These are phyloP conservation scores for Psilopogon haemacephalus DNA, from an alignment of 2,113 vertebrate species.

Conservation along the genomic window DNA sequence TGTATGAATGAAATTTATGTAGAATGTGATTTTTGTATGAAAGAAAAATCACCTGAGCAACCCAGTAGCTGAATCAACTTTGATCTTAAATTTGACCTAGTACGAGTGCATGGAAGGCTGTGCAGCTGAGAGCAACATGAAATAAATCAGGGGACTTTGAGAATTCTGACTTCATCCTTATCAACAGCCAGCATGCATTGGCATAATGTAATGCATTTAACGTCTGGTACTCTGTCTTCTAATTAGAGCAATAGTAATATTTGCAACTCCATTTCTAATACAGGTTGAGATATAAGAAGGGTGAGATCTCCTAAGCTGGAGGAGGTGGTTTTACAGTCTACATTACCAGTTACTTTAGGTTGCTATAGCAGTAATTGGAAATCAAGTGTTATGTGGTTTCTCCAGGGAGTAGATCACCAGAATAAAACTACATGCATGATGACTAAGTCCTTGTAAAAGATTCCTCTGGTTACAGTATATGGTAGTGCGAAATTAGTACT, in stretches of 20 bases:
- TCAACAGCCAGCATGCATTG: neutral
- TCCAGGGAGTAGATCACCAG: neutral
- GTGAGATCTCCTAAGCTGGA: neutral
- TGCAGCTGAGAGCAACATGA: neutral
- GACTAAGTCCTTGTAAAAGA: constrained; percentile 17
- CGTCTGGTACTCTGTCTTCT: neutral
- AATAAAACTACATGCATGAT: neutral
- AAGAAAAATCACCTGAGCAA: neutral
- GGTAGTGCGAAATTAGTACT: neutral
- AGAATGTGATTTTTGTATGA: neutral
- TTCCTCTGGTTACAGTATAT: neutral
- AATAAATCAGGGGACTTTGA: neutral
- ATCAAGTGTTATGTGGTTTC: constrained; percentile 19
- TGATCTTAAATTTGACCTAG: neutral
- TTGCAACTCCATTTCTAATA: neutral
- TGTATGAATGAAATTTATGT: neutral
- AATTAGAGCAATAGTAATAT: neutral
- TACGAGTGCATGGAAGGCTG: neutral
- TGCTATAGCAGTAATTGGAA: neutral
- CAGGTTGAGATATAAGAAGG: neutral
- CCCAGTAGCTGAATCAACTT: neutral
- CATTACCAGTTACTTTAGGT: neutral
- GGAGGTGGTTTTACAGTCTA: neutral
- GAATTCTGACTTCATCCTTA: neutral
- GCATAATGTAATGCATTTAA: neutral